phyloP scores from a whole-genome alignment of 2,888 invertebrate genomes.

The Lysandra coridon region DNA sequence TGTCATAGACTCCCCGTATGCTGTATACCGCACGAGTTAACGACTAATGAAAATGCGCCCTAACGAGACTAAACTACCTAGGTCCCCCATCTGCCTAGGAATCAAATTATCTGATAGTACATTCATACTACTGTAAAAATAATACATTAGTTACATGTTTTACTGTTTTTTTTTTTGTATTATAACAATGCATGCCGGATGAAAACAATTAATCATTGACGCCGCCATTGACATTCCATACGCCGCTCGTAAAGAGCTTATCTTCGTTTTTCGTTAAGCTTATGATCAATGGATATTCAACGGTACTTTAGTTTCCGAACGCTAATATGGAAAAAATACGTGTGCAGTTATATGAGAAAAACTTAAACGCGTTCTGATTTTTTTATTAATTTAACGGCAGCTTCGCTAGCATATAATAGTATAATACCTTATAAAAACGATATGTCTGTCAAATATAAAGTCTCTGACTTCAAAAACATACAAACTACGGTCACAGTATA shows the following conservation, averaged over 20 bases:
- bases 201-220: neutral
- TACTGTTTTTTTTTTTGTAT: neutral
- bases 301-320: neutral
- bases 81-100: too few species aligned
- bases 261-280: neutral
- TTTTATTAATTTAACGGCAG: neutral
- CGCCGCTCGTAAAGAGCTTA: conserved; percentile 10
- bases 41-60: too few species aligned
- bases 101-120: too few species aligned
- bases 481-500: too few species aligned
- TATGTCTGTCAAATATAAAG: too few species aligned
- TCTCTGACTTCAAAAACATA: too few species aligned
- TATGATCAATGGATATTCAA: conserved; percentile 4
- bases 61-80: too few species aligned
- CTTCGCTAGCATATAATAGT: neutral
- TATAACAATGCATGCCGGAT: neutral
- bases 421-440: too few species aligned
- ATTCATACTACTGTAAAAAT: neutral
- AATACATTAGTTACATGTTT: neutral
- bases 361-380: neutral
- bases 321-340: neutral
- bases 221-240: too few species aligned
- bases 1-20: too few species aligned
- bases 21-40: too few species aligned
- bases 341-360: neutral